Evolutionary conservation across 2,797 vertebrate species (phyloP).

Genomic region (Epinephelus malabaricus): DNA sequence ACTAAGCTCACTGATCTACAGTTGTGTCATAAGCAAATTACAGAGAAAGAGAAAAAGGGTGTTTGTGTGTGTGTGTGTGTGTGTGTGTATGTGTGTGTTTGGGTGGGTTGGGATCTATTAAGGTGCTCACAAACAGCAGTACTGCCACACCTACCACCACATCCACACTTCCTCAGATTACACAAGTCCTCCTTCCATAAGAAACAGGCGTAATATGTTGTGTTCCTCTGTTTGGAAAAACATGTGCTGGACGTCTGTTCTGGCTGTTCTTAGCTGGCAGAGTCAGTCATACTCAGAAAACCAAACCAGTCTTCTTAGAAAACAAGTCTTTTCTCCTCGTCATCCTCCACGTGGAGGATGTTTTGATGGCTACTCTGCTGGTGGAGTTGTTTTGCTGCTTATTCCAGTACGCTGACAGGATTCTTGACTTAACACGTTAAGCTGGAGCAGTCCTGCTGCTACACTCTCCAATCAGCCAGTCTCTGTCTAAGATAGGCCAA

Average conservation of each 20-base stretch:
- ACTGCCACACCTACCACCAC: conserved; percentile 26
- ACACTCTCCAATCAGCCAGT: conserved; percentile 39
- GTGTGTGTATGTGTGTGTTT: conserved; percentile 32
- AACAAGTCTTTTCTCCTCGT: conserved; percentile 31
- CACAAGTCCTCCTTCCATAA: conserved; percentile 26
- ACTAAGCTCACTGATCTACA: conserved; percentile 72
- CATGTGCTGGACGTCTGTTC: conserved; percentile 24
- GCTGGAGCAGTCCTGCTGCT: conserved; percentile 70
- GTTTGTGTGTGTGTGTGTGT: conserved; percentile 25
- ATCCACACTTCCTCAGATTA: conserved; percentile 29
- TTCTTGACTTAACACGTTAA: conserved; percentile 37
- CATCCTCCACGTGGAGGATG: conserved; percentile 42
- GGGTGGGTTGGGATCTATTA: conserved; percentile 50
- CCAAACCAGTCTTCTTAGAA: conserved; percentile 55
- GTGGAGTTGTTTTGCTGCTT: conserved; percentile 52
- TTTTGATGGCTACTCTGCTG: conserved; percentile 65
- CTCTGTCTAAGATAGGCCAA: conserved; percentile 1
- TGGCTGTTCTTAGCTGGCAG: conserved; percentile 31
- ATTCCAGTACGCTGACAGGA: conserved; percentile 27
- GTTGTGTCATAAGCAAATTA: conserved; percentile 76
- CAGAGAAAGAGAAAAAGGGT: conserved; percentile 31
- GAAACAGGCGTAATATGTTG: conserved; percentile 40
- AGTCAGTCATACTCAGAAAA: conserved; percentile 58
- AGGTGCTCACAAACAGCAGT: conserved; percentile 70
- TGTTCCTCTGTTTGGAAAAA: conserved; percentile 28